Evolutionary conservation across 1,140 invertebrate species (phyloP).

Genomic region (Eupeodes corollae): DNA sequence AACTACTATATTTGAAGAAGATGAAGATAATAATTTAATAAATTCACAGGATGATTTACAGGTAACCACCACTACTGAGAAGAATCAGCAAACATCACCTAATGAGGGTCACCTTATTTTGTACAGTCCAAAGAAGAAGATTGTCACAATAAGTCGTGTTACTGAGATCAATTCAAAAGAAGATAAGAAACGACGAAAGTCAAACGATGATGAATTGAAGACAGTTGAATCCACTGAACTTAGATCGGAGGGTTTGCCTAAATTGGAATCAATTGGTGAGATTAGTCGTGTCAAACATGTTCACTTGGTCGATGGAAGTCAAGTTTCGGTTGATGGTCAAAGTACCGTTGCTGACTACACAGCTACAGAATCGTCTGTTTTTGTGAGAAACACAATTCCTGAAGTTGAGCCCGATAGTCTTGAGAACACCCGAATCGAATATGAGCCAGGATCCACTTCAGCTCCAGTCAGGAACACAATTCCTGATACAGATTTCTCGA

Average conservation of each 20-base stretch:
- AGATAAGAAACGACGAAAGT: slow-evolving; percentile 44
- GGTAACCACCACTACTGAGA: not conserved
- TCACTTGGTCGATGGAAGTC: slow-evolving; percentile 42
- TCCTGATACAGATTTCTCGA: too few species aligned
- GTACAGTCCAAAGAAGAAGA: slow-evolving; percentile 40
- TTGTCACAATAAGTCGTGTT: slow-evolving; percentile 52
- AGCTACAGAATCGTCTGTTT: slow-evolving; percentile 21
- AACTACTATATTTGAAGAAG: not conserved
- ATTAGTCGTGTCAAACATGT: slow-evolving; percentile 52
- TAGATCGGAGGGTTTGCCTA: slow-evolving; percentile 44
- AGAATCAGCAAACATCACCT: too few species aligned
- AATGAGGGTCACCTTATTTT: not conserved
- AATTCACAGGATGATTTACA: slow-evolving; percentile 27
- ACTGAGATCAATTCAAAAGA: slow-evolving; percentile 51
- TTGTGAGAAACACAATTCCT: slow-evolving; percentile 21
- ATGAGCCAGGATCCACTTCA: too few species aligned
- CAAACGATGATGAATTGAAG: slow-evolving; percentile 42
- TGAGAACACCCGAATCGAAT: not conserved
- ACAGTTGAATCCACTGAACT: slow-evolving; percentile 31
- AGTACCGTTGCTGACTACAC: slow-evolving; percentile 34
- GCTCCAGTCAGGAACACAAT: too few species aligned
- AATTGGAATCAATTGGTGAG: slow-evolving; percentile 51
- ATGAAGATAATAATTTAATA: slow-evolving; percentile 10
- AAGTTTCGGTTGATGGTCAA: slow-evolving; percentile 30
- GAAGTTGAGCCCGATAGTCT: slow-evolving; percentile 1